Conservation (phyloP, 2,113 vertebrate genomes). For the Oceanodroma tethys region DNA sequence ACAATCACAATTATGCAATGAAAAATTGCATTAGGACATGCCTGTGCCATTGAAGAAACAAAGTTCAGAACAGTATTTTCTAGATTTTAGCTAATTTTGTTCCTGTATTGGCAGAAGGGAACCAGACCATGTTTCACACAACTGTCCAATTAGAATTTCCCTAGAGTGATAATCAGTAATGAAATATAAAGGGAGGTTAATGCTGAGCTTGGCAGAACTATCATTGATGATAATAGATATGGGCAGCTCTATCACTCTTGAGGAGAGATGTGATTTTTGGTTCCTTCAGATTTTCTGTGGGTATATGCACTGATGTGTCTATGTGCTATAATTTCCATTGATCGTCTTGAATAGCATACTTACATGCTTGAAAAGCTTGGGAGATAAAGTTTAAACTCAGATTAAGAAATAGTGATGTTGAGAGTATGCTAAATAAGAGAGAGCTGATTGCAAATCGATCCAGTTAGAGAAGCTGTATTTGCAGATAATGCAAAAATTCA, state of each 20-base stretch:
- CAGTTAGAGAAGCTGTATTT: background rate
- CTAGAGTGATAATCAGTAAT: background rate
- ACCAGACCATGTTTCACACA: background rate
- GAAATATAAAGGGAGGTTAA: constrained; percentile 24
- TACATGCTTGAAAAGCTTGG: background rate
- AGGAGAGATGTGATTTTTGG: background rate
- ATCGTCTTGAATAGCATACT: background rate
- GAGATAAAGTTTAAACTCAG: background rate
- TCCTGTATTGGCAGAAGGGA: background rate
- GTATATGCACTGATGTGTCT: background rate
- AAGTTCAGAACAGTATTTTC: background rate
- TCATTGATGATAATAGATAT: background rate
- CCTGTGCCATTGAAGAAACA: background rate
- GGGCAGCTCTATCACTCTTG: background rate
- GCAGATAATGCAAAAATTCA: background rate
- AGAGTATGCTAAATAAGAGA: background rate
- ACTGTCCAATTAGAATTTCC: background rate
- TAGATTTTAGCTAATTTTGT: background rate
- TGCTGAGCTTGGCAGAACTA: background rate
- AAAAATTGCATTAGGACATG: background rate
- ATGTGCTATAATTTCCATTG: background rate
- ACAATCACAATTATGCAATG: background rate
- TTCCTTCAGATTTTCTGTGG: background rate
- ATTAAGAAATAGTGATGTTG: background rate
- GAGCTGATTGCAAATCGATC: background rate